phyloP scores from a whole-genome alignment of 2,888 invertebrate species.

The Drosophila borealis region DNA sequence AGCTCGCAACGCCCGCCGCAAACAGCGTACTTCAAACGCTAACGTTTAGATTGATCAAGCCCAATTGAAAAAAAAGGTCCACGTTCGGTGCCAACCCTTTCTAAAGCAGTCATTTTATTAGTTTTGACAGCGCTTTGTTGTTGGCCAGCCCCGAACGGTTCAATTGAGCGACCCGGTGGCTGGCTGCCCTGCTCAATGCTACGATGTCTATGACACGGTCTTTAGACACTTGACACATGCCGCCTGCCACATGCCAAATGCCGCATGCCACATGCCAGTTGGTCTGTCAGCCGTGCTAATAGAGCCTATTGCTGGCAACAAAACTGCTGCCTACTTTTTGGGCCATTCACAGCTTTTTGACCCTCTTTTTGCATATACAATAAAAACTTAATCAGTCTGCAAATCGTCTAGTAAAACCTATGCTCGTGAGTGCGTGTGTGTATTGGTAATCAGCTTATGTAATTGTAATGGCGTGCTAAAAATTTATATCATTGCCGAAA shows the following conservation, averaged over 20 bases:
- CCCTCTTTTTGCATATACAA: conserved; percentile 53
- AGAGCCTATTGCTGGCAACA: conserved; percentile 29
- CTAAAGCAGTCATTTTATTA: conserved; percentile 72
- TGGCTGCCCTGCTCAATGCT: conserved; percentile 51
- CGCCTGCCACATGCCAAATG: conserved; percentile 55
- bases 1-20: conserved; percentile 47
- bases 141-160: conserved; percentile 53
- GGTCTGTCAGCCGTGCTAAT: conserved; percentile 59
- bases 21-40: conserved; percentile 66
- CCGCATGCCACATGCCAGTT: conserved; percentile 61
- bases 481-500: conserved; percentile 74
- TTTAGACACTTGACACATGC: conserved; percentile 76
- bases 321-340: conserved; percentile 46
- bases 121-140: conserved; percentile 79
- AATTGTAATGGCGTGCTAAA: conserved; percentile 78
- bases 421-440: conserved; percentile 13
- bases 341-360: conserved; percentile 27
- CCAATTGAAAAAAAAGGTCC: conserved; percentile 15
- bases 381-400: conserved; percentile 78
- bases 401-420: conserved; percentile 63
- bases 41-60: conserved; percentile 61
- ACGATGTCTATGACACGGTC: conserved; percentile 68
- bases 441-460: conserved; percentile 72
- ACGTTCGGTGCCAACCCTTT: conserved; percentile 53
- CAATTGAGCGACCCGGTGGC: conserved; percentile 38